A percentile compares a stretch with the other conserved stretches of the same genome.
These are phyloP conservation scores for Rhagonycha fulva DNA, from an alignment of 2,888 invertebrate species.

Conservation along the genomic window DNA sequence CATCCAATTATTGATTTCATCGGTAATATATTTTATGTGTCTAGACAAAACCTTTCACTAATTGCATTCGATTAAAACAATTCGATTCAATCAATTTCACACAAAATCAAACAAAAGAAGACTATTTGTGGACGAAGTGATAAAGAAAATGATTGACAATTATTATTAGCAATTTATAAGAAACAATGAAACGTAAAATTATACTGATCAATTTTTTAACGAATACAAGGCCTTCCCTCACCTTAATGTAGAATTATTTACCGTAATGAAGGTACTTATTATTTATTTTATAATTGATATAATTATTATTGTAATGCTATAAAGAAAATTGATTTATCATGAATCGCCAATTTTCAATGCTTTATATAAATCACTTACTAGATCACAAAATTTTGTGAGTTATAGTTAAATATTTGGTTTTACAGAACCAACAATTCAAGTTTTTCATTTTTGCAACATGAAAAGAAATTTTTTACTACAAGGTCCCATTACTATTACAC, in stretches of 20 bases:
- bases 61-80: neutral
- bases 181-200: neutral
- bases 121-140: neutral
- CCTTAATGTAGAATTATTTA: neutral
- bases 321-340: neutral
- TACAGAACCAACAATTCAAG: too few relatives aligned
- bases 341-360: neutral
- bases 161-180: neutral
- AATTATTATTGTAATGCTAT: neutral
- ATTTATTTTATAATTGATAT: neutral
- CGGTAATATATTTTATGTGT: neutral
- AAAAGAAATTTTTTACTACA: too few relatives aligned
- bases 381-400: neutral
- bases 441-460: too few relatives aligned
- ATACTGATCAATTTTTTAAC: neutral
- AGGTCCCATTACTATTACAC: too few relatives aligned
- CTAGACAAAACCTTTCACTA: neutral
- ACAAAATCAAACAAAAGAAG: neutral
- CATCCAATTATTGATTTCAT: neutral
- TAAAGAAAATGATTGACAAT: neutral
- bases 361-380: neutral
- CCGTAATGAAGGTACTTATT: neutral
- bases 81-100: neutral
- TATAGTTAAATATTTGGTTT: too few relatives aligned
- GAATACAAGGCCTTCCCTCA: neutral